A percentile compares a stretch with the other conserved stretches of the same genome.
Conservation (phyloP, 2,113 vertebrate species). For the Hyaena hyaena region DNA sequence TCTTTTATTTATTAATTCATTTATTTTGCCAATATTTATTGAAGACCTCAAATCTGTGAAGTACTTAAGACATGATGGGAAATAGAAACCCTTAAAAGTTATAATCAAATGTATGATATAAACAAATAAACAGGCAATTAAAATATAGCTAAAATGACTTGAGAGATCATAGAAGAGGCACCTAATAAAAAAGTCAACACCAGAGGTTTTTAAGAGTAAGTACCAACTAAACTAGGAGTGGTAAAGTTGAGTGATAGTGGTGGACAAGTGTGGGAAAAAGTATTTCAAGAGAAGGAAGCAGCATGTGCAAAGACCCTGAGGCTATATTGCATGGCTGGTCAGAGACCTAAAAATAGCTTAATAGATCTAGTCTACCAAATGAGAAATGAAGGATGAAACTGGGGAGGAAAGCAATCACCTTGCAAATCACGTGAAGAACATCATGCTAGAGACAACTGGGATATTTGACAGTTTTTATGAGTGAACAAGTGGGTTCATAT, state of each 20-base stretch:
- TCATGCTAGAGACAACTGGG: background rate
- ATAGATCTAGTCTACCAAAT: too few relatives aligned
- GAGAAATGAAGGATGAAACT: background rate
- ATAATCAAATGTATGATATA: background rate
- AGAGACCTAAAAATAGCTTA: background rate
- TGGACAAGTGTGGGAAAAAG: background rate
- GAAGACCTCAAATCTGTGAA: background rate
- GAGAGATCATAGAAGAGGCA: background rate
- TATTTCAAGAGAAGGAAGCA: background rate
- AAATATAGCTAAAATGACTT: background rate
- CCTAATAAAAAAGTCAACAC: background rate
- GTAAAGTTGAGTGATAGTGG: background rate
- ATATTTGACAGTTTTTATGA: constrained; percentile 1
- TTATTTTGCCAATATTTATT: background rate
- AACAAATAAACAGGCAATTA: background rate
- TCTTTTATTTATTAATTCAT: background rate
- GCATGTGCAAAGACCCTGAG: background rate
- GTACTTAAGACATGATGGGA: background rate
- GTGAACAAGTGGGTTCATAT: background rate
- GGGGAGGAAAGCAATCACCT: background rate
- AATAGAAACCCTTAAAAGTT: background rate
- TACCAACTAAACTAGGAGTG: background rate
- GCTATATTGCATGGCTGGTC: background rate
- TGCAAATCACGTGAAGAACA: background rate
- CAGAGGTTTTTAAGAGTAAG: background rate